Conservation (phyloP, 2,113 vertebrate genomes). For the Carollia perspicillata region DNA sequence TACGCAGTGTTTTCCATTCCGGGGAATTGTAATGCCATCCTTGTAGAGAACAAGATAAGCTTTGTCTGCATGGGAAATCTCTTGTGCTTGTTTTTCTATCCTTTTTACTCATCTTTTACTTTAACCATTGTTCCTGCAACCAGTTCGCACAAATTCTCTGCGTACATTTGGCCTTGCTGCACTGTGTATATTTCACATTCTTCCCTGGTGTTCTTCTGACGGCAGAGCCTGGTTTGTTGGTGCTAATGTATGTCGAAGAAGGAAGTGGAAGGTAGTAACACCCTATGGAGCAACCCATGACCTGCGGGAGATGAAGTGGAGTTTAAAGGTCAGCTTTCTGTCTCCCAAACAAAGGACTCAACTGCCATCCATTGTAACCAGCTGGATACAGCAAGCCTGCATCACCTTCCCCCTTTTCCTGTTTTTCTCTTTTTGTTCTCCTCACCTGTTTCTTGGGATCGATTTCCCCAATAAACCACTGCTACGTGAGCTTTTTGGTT, state of each 20-base stretch:
- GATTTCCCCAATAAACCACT: background rate
- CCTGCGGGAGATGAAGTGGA: background rate
- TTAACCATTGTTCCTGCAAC: background rate
- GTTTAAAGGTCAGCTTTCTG: background rate
- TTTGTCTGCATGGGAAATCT: background rate
- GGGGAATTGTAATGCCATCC: background rate
- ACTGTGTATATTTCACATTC: background rate
- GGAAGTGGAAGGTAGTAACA: background rate
- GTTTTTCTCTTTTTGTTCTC: background rate
- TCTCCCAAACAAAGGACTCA: background rate
- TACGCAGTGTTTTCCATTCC: background rate
- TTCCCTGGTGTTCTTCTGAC: background rate
- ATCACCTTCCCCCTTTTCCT: background rate
- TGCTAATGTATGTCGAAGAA: background rate
- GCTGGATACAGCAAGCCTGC: background rate
- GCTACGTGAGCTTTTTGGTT: background rate
- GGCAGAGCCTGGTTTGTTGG: background rate
- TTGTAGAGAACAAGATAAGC: background rate
- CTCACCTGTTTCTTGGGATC: background rate
- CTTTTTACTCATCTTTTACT: background rate
- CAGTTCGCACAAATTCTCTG: background rate
- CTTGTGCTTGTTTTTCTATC: background rate
- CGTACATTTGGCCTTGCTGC: background rate
- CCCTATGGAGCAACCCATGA: background rate
- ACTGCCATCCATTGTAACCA: background rate